These are phyloP conservation scores for Athene cunicularia DNA, from an alignment of 2,113 vertebrate genomes.

Conservation along the genomic window DNA sequence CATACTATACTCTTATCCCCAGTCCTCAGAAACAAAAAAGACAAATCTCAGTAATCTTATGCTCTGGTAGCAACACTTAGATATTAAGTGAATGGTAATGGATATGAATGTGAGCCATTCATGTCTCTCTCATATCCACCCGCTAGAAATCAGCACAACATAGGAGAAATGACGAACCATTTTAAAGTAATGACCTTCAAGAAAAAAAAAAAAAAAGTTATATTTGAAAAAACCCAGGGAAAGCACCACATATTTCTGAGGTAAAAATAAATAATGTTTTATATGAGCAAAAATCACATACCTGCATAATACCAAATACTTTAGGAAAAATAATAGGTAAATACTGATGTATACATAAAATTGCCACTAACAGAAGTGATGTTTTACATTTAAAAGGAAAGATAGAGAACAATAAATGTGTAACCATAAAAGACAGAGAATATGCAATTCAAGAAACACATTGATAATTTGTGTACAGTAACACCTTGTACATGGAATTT, in stretches of 20 bases:
- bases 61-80: not conserved
- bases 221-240: not conserved
- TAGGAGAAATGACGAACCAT: not conserved
- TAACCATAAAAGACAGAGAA: not conserved
- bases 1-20: not conserved
- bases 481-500: slow-evolving; percentile 23
- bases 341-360: not conserved
- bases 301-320: not conserved
- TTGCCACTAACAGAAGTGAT: not conserved
- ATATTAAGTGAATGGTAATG: not conserved
- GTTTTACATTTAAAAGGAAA: slow-evolving; percentile 1
- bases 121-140: not conserved
- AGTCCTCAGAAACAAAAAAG: not conserved
- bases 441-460: slow-evolving; percentile 10
- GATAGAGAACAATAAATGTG: slow-evolving; percentile 18
- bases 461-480: not conserved
- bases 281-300: not conserved
- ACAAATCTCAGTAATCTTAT: not conserved
- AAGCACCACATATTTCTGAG: not conserved
- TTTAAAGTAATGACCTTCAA: not conserved
- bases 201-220: not conserved
- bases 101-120: not conserved
- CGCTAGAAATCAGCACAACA: not conserved
- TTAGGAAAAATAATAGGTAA: not conserved
- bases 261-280: not conserved